phyloP scores from a whole-genome alignment of 2,888 invertebrate species.

The Steromphala cineraria region DNA sequence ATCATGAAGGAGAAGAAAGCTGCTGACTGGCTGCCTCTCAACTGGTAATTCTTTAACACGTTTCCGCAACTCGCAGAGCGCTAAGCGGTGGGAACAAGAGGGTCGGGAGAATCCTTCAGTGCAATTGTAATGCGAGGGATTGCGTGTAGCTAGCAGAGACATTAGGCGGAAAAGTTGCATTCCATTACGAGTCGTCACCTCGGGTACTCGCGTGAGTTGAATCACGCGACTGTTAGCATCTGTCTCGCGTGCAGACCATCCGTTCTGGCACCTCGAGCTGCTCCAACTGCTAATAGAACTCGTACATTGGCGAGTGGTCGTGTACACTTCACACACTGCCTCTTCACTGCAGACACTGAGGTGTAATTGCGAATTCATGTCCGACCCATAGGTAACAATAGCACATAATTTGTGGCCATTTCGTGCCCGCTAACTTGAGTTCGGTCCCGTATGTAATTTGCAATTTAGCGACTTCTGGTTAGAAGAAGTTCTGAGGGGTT shows the following conservation, averaged over 20 bases:
- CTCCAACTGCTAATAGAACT: conserved; percentile 28
- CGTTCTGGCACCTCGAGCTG: conserved; percentile 18
- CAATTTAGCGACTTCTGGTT: conserved; percentile 21
- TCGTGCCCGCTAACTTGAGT: not conserved
- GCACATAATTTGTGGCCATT: conserved; percentile 20
- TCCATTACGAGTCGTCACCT: conserved; percentile 2
- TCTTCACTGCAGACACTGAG: not conserved
- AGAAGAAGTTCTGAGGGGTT: not conserved
- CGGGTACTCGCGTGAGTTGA: conserved; percentile 1
- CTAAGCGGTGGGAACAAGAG: not conserved
- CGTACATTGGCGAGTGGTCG: conserved; percentile 22
- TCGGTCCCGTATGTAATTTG: conserved; percentile 23
- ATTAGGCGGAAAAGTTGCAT: not conserved
- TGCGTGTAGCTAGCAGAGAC: not conserved
- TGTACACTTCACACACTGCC: conserved; percentile 27
- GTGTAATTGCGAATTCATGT: conserved; percentile 26
- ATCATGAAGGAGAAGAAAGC: not conserved
- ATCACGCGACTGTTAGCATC: conserved; percentile 31
- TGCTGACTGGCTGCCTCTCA: not conserved
- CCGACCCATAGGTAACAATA: conserved; percentile 31
- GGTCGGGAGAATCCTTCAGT: not conserved
- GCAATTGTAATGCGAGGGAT: not conserved
- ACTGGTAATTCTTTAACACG: not conserved
- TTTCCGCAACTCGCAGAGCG: not conserved
- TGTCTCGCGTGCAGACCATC: conserved; percentile 30